Evolutionary conservation across 1,140 invertebrate genomes (phyloP), one percentile per base, ranked within the genome.

Genomic region (Drosophila repleta): DNA sequence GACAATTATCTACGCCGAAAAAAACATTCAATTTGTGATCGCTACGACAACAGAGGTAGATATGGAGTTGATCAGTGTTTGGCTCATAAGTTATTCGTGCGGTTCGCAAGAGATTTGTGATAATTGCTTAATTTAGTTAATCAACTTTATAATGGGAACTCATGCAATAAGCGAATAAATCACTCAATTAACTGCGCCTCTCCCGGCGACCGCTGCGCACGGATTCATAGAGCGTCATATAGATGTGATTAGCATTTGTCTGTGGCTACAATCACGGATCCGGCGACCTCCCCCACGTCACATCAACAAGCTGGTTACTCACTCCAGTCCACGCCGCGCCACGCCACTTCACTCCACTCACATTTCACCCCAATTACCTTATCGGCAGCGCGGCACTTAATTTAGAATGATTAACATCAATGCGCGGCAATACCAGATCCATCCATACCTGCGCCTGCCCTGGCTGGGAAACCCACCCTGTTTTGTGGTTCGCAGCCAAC

Each of bases 321-420:
- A 41, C 48, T 53, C 61, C 49, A 52, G 15, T 15, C 43, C 45
- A 45, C 41, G 11, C 26, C 45, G 75, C 74, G 88, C 35, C 35
- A 20, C 37, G 53, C 68, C 51, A 46, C 29, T 10, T 35, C 45
- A 45, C 41, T 29, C 26, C 49, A 79, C 80, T 87, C 79, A 79
- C 84, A 89, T 85, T 85, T 90, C 85, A 90, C 85, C 85, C 85
- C 85, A 90, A 90, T 90, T 90, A 90, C 85, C 81, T 90, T 90
- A 90, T 90, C 85, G 64, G 75, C 73, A 78, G 62, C 81, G 87
- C 85, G 78, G 87, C 87, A 90, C 77, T 90, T 90, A 90, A 90
- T 90, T 90, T 90, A 76, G 81, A 90, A 87, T 90, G 87, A 76
- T 90, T 87, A 90, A 90, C 85, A 90, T 90, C 66, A 77, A 87